Evolutionary conservation across 2,888 invertebrate genomes (phyloP), one percentile per base, ranked within the genome.

Genomic region (Argynnis bischoffii): DNA sequence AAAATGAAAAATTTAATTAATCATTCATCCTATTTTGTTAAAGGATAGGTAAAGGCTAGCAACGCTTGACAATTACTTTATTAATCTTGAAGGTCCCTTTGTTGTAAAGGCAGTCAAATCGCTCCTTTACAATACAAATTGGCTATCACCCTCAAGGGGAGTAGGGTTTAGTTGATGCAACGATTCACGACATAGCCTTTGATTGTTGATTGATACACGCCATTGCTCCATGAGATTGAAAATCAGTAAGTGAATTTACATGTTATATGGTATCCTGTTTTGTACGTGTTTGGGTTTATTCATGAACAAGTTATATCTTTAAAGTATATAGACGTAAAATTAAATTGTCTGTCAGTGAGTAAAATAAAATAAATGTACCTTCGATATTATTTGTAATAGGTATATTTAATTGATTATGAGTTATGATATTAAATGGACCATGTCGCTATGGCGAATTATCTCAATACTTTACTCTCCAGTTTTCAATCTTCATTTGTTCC

Each of bases 91-190:
- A 46, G 59, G 59, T 31, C 46, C 26, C 59, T 35, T 59, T 59
- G 53, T 51, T 35, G 8, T 64, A 55, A 56, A 56, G 56, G 55
- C 63, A 48, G 65, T 63, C 63, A 64, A 64, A 66, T 63, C 53
- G 67, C 67, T 61, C 60, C 64, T 69, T 67, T 71, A 71, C 71
- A 65, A 69, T 60, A 69, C 72, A 72, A 67, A 71, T 72, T 71
- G 71, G 57, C 69, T 69, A 71, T 72, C 69, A 67, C 60, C 66
- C 63, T 46, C 21, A 48, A 46, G 50, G 63, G 56, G 48, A 63
- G 18, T n/a, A n/a, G 41, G 50, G 50, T 48, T 56, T 31, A 59
- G 15, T 54, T 47, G 66, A 60, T 66, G 66, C 60, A 59, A 35
- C 59, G 50, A 57, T 59, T 57, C 56, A 64, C 48, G 18, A 35